A percentile compares a stretch with the other conserved stretches of the same genome.
These are phyloP conservation scores for Aplodontia rufa DNA, from an alignment of 2,113 vertebrate genomes.

Conservation along the genomic window DNA sequence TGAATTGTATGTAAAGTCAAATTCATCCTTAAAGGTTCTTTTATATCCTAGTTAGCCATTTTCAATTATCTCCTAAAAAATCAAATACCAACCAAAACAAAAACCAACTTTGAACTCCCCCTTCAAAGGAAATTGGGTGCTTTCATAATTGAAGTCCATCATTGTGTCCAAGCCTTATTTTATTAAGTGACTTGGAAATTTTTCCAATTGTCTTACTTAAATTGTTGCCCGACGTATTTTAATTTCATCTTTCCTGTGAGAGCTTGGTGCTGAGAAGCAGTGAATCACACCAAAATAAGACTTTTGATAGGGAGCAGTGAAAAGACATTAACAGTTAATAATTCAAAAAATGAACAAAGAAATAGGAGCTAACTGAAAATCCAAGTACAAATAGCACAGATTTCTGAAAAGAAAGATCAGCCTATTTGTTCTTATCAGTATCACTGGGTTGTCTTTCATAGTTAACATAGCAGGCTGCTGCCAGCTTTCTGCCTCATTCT, in stretches of 20 bases:
- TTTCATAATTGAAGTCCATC: not conserved
- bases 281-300: conserved; percentile 18
- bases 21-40: not conserved
- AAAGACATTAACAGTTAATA: not conserved
- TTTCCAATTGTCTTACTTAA: not conserved
- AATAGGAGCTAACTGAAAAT: not conserved
- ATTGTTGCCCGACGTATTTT: conserved; percentile 23
- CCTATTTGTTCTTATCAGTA: not conserved
- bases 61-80: not conserved
- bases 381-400: not conserved
- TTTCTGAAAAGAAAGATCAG: not conserved
- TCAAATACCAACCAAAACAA: conserved; percentile 21
- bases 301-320: not conserved
- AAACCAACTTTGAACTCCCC: not conserved
- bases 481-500: not conserved
- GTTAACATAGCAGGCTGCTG: not conserved
- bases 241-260: not conserved
- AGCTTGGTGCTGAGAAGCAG: not conserved
- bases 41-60: not conserved
- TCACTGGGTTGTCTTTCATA: not conserved
- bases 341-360: not conserved
- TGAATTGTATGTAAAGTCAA: not conserved
- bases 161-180: not conserved
- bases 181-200: not conserved
- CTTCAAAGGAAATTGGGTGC: not conserved